Base-by-base conservation (phyloP, 2,888 invertebrate species). In the Melinaea marsaeus region DNA sequence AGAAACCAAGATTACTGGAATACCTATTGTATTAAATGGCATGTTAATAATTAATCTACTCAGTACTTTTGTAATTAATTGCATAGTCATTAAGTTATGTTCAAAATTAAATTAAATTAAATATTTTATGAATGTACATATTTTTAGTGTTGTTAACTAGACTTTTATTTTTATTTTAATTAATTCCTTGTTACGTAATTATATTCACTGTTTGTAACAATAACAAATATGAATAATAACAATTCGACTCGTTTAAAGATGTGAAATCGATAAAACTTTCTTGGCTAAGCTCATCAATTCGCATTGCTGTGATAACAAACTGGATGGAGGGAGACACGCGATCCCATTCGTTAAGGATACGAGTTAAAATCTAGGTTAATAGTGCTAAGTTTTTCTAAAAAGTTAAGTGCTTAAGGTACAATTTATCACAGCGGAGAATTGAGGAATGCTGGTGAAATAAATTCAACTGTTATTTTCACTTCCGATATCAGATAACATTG, bases 391-490 rank as follows among this genome's bases (percentile, higher is more conserved):
- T 67, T 63, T 64, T 62, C 55, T 58, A 55, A 64, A 63, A 61
- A 64, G 62, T 67, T 67, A 64, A 64, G 62, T 64, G 56, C 62
- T 67, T 67, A 64, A 64, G 62, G 55, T 64, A 64, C 62, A 57
- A 67, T 67, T 64, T 67, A 64, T 67, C 66, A 67, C 66, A 55
- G 54, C 42, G 61, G 62, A 58, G 58, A 47, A 55, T 48, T 34
- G 51, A 62, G 62, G 62, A 62, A 61, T 66, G 61, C 61, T 61
- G 61, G 42, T 57, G 54, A 42, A 58, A 63, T 51, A 64, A 62
- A 60, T 48, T 56, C 51, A 32, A 55, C 54, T 58, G 46, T 62
- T 62, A 55, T 60, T 62, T 57, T 57, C 60, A 62, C 58, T 58
- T 51, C 46, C 51, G 57, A 55, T 58, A 60, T 64, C 48, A 60